Base-by-base conservation (phyloP, 2,888 invertebrate species). In the Patella caerulea region DNA sequence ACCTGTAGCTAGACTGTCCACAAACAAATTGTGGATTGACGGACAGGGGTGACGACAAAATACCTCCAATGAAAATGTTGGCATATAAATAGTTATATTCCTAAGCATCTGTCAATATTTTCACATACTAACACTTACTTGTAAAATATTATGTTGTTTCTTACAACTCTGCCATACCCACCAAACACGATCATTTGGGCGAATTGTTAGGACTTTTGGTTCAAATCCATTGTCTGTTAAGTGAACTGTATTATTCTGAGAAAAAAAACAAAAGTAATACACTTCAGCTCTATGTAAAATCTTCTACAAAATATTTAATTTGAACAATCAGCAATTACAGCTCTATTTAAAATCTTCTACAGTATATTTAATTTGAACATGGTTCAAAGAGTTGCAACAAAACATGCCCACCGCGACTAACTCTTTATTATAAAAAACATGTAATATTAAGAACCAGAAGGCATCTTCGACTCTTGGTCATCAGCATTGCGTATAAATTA, bases 111-210 rank as follows among this genome's bases (percentile, higher is more conserved):
- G 34, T 5, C 34, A 34, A 3, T 34, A 34, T 5, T 45, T 45
- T 45, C 45, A 45, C 0, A 45, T 9, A 45, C 45, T 45, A 45
- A 45, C 45, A 45, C 74, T 79, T 82, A 91, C 91, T 88, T 92
- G 92, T 45, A 89, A 78, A 53, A 92, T 88, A 81, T 91, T 91
- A 84, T 92, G 92, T 74, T 87, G 88, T 80, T 89, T 88, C 78
- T 88, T 89, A 52, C 89, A 87, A 74, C 85, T 86, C 84, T 92
- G 92, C 92, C 92, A 92, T 72, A 91, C 88, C 91, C 91, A 92
- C 92, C 91, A 92, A 19, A 92, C 90, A 54, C 90, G 77, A 85
- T 92, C 92, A 78, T 88, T 89, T 14, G 90, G 90, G 54, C 90
- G 86, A 45, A 92, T 88, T 14, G 90, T 91, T 75, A 92, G 83